A percentile compares a stretch with the other conserved stretches of the same genome.
Evolutionary conservation across 2,888 invertebrate species (phyloP).

Genomic region (Hirtodrosophila histrioides): DNA sequence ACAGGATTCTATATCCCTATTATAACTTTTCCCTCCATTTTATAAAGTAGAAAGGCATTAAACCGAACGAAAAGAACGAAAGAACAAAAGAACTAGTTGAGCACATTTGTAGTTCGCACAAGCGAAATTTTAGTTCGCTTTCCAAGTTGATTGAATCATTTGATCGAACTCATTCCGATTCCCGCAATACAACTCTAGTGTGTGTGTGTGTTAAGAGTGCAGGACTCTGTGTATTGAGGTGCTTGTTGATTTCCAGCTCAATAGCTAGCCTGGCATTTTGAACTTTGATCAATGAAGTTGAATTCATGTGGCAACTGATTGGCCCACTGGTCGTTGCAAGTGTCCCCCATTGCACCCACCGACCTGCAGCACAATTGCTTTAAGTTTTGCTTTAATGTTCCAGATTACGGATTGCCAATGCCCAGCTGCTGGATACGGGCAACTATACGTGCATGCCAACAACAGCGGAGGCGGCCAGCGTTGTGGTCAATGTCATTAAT

Average conservation of each 20-base stretch:
- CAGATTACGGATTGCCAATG: slow-evolving; percentile 90
- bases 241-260: slow-evolving; percentile 50
- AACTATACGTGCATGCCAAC: slow-evolving; percentile 96
- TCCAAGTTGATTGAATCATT: no score
- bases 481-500: slow-evolving; percentile 95
- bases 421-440: slow-evolving; percentile 91
- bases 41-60: no score
- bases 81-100: no score
- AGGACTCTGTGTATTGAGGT: slow-evolving; percentile 13
- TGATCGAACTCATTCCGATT: no score
- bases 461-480: slow-evolving; percentile 92
- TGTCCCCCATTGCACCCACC: background rate
- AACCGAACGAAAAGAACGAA: no score
- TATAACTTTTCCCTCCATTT: no score
- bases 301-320: slow-evolving; percentile 62
- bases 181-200: no score
- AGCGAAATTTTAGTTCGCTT: no score
- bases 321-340: slow-evolving; percentile 21
- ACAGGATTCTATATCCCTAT: no score
- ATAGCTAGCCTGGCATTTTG: slow-evolving; percentile 46
- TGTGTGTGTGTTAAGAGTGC: no score
- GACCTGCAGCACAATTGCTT: slow-evolving; percentile 28
- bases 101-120: no score
- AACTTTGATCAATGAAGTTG: slow-evolving; percentile 73
- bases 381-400: slow-evolving; percentile 51